Evolutionary conservation across 2,113 vertebrate species (phyloP), one percentile per base, ranked within the genome.

Genomic region (Zosterops lateralis): DNA sequence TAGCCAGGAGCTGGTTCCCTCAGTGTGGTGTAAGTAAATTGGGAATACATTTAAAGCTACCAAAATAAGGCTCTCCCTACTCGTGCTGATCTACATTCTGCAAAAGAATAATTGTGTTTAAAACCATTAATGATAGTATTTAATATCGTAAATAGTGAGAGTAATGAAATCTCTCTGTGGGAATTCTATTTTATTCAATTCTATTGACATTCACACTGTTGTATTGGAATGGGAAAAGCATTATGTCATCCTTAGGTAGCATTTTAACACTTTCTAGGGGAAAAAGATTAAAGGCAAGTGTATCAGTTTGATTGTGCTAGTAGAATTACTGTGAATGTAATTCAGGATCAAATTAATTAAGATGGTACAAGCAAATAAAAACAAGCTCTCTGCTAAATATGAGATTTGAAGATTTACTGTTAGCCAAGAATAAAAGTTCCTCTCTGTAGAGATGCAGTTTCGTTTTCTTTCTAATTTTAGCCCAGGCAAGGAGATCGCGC

Each of bases 301-400:
- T 42, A 40, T 53, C 24, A 17, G 12, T 40, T 92, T 57, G 57
- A 44, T 20, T 56, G 15, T 61, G 32, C 17, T 19, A 44, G 12
- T 12, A 57, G 21, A 94, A 74, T 48, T 65, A 65, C 12, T 65
- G 4, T 18, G 4, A 56, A 14, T 20, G 17, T 32, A 73, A 16
- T 21, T 57, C 17, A 70, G 42, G n/a, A 77, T 70, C 19, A 80
- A 73, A 61, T 38, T 0, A 58, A 74, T 67, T 76, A 65, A 75
- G 64, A 31, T 31, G 61, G 0, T 24, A 28, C 16, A 73, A 80
- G 9, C 10, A 68, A 86, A 51, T 65, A 73, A 81, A 81, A 74
- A 56, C 4, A 14, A 80, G 4, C 0, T 10, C 4, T 45, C 58
- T 2, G 0, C 4, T 70, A 85, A 81, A 29, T 47, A 40, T 3